These are phyloP conservation scores for Albula glossodonta DNA, from an alignment of 2,113 vertebrate species.

Conservation along the genomic window DNA sequence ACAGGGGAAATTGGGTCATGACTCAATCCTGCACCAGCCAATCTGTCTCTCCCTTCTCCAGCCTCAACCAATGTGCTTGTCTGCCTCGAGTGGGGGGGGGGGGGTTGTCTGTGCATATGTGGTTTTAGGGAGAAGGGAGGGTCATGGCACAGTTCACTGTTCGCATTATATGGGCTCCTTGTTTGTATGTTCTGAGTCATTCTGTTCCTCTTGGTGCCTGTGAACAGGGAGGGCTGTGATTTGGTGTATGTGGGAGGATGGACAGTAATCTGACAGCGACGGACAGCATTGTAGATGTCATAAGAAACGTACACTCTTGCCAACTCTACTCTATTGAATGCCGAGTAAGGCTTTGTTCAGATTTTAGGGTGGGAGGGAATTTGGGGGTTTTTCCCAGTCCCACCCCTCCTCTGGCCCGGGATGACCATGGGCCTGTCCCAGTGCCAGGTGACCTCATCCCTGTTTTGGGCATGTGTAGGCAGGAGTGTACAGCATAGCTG, in stretches of 20 bases:
- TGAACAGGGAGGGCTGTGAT: neutral
- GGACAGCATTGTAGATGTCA: neutral
- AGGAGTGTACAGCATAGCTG: neutral
- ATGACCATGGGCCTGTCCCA: neutral
- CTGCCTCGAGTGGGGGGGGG: conserved; percentile 29
- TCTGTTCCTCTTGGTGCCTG: neutral
- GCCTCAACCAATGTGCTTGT: conserved; percentile 45
- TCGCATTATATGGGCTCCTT: neutral
- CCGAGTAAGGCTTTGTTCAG: neutral
- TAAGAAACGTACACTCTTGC: neutral
- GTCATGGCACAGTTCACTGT: neutral
- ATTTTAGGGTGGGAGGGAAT: neutral
- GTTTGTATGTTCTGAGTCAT: neutral
- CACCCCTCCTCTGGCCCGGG: neutral
- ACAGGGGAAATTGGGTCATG: conserved; percentile 67
- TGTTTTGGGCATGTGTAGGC: neutral
- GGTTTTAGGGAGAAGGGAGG: neutral
- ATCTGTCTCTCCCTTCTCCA: conserved; percentile 37
- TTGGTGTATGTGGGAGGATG: neutral
- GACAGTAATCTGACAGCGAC: neutral
- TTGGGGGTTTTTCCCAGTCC: neutral
- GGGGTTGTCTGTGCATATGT: too few relatives aligned
- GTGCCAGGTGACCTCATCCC: neutral
- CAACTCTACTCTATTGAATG: neutral
- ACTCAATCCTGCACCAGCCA: conserved; percentile 40